phyloP scores from a whole-genome alignment of 2,888 invertebrate genomes.

The Dicyrtoma fusca region DNA sequence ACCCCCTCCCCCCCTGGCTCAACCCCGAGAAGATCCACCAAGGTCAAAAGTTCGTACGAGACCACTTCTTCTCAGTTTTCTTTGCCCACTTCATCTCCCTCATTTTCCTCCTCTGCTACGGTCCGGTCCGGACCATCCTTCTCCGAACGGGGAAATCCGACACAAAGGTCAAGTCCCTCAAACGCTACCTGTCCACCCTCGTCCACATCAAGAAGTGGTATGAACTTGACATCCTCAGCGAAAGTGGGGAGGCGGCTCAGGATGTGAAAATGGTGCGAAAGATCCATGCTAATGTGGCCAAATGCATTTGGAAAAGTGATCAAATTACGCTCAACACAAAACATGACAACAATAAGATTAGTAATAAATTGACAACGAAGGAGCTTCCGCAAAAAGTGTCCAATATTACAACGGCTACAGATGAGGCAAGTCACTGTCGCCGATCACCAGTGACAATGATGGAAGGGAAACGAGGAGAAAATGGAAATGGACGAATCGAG shows the following conservation, averaged over 20 bases:
- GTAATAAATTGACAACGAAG: too few relatives aligned
- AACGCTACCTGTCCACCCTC: constrained; percentile 77
- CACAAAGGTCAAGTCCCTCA: constrained; percentile 69
- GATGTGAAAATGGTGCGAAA: constrained; percentile 46
- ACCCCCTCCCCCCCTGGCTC: constrained; percentile 42
- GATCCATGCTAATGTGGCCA: constrained; percentile 45
- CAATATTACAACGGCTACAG: too few relatives aligned
- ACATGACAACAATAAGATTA: too few relatives aligned
- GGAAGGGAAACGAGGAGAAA: too few relatives aligned
- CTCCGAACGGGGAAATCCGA: constrained; percentile 73
- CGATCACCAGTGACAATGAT: too few relatives aligned
- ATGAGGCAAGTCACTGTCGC: too few relatives aligned
- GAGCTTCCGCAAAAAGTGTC: too few relatives aligned
- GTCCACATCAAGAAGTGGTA: constrained; percentile 81
- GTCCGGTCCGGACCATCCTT: constrained; percentile 73
- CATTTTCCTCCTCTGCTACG: constrained; percentile 73
- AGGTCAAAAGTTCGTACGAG: constrained; percentile 73
- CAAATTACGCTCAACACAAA: not conserved
- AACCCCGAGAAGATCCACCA: constrained; percentile 38
- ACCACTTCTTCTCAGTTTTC: constrained; percentile 72
- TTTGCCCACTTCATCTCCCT: constrained; percentile 76
- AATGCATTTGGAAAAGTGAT: constrained; percentile 7
- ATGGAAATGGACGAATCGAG: too few relatives aligned
- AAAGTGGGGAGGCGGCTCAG: constrained; percentile 24
- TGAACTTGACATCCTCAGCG: constrained; percentile 66